A percentile compares a stretch with the other conserved stretches of the same genome.
These are phyloP conservation scores for Tetraneura akinire DNA, from an alignment of 1,140 invertebrate species.

Conservation along the genomic window DNA sequence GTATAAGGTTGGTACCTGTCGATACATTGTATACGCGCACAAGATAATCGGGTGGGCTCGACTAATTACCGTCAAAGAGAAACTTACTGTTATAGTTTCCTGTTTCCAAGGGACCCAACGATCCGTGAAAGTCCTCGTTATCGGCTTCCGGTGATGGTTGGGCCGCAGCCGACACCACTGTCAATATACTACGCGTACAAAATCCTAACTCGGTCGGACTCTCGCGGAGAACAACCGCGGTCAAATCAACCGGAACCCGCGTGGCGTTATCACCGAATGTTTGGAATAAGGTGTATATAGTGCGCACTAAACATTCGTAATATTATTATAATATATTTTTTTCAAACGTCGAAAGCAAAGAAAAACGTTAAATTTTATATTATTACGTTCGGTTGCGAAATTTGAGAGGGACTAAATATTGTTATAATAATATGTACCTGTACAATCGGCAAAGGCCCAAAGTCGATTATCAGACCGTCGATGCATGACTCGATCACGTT, in stretches of 20 bases:
- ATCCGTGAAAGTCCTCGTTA: slow-evolving; percentile 51
- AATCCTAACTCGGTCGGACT: slow-evolving; percentile 1
- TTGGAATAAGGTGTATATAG: not conserved
- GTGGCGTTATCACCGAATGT: too few species aligned
- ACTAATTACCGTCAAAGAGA: slow-evolving; percentile 51
- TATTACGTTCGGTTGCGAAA: too few species aligned
- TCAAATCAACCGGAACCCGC: slow-evolving; percentile 48
- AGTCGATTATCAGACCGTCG: too few species aligned
- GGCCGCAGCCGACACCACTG: not conserved
- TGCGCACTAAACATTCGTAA: too few species aligned
- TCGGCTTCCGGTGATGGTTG: slow-evolving; percentile 48
- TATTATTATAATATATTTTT: too few species aligned
- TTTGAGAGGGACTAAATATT: too few species aligned
- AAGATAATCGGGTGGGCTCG: slow-evolving; percentile 30
- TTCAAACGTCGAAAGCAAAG: too few species aligned
- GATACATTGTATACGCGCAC: slow-evolving; percentile 13
- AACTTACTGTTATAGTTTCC: slow-evolving; percentile 33
- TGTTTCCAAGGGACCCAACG: slow-evolving; percentile 50
- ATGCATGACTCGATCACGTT: too few species aligned
- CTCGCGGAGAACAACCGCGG: not conserved
- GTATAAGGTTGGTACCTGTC: slow-evolving; percentile 11
- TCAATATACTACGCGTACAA: too few species aligned
- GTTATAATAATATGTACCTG: too few species aligned
- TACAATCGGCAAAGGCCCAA: too few species aligned
- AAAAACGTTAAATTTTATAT: too few species aligned